Evolutionary conservation across 2,113 vertebrate species (phyloP), one percentile per base, ranked within the genome.

Genomic region (Phyllostomus discolor): DNA sequence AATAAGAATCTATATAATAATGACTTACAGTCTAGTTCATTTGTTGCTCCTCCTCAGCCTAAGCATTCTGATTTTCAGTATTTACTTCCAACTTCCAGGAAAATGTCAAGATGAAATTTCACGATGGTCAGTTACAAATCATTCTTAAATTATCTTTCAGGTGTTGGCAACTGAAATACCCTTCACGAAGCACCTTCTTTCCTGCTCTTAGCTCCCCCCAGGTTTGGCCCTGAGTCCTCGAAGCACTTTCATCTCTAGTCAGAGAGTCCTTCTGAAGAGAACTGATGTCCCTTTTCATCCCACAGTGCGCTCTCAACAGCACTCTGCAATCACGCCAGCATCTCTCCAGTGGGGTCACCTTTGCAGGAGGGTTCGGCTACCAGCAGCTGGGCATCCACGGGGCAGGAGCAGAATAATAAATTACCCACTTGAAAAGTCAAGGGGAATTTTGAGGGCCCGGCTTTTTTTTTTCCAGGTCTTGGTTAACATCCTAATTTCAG

Each of bases 41-140:
- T 54, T 88, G 41, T 78, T 75, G 38, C 43, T 66, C 8, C 54
- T 69, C 24, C 31, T 95, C 72, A 82, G 46, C 9, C 52, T 92
- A 91, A 94, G 20, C 48, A 80, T 82, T 94, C 64, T 86, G 70
- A 79, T 82, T 91, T 88, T 94, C 46, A 43, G n/a, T 62, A 94
- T 86, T 87, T 86, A 7, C 35, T 88, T 64, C 57, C 52, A 89
- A 80, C 33, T 84, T 66, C 19, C 1, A 24, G n/a, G 43, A 46
- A 90, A 90, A 89, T 83, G 11, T 80, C 46, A 85, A 79, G 69
- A 90, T 22, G 64, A 50, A 85, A 48, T 88, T 69, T 83, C 54
- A 57, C 2, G n/a, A 7, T n/a, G 50, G 43, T 48, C 48, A 64
- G 62, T 82, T 90, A 59, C 31, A 85, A 46, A 81, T 82, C 41